These are phyloP conservation scores for Pygoscelis adeliae DNA, from an alignment of 2,113 vertebrate species.

Conservation along the genomic window DNA sequence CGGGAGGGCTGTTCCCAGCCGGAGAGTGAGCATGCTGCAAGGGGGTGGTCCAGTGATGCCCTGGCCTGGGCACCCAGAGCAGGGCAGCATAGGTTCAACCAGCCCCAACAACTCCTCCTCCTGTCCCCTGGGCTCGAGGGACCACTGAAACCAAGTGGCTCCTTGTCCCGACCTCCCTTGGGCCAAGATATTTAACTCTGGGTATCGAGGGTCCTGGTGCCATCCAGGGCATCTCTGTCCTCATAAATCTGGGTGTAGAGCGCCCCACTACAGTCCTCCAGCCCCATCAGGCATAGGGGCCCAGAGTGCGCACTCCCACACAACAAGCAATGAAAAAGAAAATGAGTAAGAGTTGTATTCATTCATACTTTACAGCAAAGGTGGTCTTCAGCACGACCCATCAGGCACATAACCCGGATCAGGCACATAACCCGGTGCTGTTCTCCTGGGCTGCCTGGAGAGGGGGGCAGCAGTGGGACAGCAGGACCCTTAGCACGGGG, in stretches of 20 bases:
- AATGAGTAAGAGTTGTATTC: rapidly evolving
- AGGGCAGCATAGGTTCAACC: neutral
- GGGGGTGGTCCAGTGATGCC: neutral
- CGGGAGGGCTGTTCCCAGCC: neutral
- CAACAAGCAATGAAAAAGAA: neutral
- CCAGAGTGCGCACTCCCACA: neutral
- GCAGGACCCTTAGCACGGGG: neutral
- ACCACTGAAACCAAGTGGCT: neutral
- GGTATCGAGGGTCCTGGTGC: neutral
- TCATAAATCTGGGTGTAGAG: neutral
- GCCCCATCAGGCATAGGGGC: neutral
- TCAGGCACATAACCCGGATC: neutral
- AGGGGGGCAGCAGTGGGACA: neutral
- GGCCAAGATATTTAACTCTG: neutral
- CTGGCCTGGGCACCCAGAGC: neutral
- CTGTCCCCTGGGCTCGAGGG: neutral
- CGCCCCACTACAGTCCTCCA: neutral
- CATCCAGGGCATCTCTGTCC: neutral
- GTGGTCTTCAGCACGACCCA: neutral
- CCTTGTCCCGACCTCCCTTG: neutral
- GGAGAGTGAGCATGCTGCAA: neutral
- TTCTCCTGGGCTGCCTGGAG: neutral
- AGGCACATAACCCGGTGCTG: neutral
- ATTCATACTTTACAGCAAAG: neutral
- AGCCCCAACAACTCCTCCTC: neutral